phyloP scores from a whole-genome alignment of 2,113 vertebrate species.

The Chloroceryle aenea region DNA sequence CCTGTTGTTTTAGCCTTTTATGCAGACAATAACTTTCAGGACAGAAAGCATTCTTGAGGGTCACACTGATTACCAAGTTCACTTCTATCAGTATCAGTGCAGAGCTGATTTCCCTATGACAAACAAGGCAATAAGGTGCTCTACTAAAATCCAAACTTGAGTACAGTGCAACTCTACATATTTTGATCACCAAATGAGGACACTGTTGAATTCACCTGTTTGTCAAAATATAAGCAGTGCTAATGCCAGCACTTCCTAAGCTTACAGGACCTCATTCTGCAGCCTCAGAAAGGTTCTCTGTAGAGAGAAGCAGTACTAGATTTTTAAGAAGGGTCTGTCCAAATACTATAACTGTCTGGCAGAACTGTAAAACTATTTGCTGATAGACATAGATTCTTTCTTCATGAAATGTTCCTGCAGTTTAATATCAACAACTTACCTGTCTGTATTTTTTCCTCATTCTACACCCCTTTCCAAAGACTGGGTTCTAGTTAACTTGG shows the following conservation, averaged over 20 bases:
- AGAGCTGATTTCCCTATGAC: background rate
- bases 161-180: background rate
- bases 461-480: background rate
- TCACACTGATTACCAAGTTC: background rate
- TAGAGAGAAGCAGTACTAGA: background rate
- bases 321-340: background rate
- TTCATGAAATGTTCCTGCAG: background rate
- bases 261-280: background rate
- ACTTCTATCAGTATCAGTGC: background rate
- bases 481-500: background rate
- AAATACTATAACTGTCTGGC: background rate
- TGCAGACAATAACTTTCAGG: background rate
- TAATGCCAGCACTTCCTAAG: background rate
- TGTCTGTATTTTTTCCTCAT: background rate
- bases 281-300: background rate
- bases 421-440: background rate
- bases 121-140: background rate
- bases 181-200: background rate
- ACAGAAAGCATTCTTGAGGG: background rate
- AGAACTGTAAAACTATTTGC: background rate
- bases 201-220: rapidly evolving
- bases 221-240: background rate
- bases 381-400: background rate
- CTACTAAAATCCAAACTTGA: background rate
- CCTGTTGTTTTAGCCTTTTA: background rate